Percentiles rank a stretch among this genome's conserved stretches.
These are phyloP conservation scores for Helobdella robusta DNA, from an alignment of 2,888 invertebrate genomes.

Conservation along the genomic window DNA sequence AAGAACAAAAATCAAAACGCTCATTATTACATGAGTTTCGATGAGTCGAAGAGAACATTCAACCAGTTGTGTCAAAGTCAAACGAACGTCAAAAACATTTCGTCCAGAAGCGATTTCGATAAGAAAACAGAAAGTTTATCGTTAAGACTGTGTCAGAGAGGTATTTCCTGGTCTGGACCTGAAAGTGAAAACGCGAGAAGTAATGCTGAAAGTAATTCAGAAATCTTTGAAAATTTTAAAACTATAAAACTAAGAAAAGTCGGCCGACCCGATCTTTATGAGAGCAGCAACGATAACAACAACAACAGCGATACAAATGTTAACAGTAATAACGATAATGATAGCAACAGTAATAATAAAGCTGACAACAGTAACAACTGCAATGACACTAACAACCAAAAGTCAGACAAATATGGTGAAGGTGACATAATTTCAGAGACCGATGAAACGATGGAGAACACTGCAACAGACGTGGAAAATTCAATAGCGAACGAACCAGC, in stretches of 20 bases:
- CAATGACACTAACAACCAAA: too few relatives aligned
- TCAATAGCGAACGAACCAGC: not conserved
- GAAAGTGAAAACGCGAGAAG: too few relatives aligned
- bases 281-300: not conserved
- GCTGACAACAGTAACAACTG: too few relatives aligned
- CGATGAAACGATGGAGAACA: too few relatives aligned
- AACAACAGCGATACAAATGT: not conserved
- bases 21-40: not conserved
- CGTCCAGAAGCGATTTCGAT: not conserved
- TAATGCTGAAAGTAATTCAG: too few relatives aligned
- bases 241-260: conserved; percentile 17
- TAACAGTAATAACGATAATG: too few relatives aligned
- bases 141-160: conserved; percentile 12
- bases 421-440: not conserved
- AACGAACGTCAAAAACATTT: not conserved
- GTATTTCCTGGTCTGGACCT: conserved; percentile 7
- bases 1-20: not conserved
- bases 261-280: conserved; percentile 19
- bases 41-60: too few relatives aligned
- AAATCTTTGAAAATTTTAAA: conserved; percentile 18
- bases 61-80: too few relatives aligned
- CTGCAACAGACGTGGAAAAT: too few relatives aligned
- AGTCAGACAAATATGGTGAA: not conserved
- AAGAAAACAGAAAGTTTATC: not conserved
- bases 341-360: too few relatives aligned